Conservation (phyloP, 2,797 vertebrate species). For the Sarcoramphus papa region DNA sequence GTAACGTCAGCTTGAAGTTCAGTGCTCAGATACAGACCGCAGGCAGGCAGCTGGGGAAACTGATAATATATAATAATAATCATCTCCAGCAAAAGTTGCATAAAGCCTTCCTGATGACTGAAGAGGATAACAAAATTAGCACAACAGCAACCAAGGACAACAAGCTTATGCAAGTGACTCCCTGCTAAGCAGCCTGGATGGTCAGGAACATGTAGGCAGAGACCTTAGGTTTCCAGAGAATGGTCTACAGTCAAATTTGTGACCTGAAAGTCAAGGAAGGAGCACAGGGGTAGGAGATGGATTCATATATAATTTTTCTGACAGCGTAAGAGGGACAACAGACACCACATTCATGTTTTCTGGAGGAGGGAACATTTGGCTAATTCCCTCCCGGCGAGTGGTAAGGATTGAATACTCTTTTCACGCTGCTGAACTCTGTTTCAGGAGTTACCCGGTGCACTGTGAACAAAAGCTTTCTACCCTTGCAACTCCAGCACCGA, state of each 20-base stretch:
- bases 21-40: not conserved
- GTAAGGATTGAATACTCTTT: not conserved
- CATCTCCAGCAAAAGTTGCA: not conserved
- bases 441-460: not conserved
- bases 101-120: not conserved
- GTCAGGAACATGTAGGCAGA: not conserved
- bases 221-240: not conserved
- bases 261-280: not conserved
- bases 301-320: not conserved
- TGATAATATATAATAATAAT: not conserved
- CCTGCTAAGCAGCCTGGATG: not conserved
- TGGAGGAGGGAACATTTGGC: not conserved
- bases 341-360: not conserved
- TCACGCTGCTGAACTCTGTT: not conserved
- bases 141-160: not conserved
- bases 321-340: not conserved
- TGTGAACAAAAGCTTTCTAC: not conserved
- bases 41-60: not conserved
- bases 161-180: not conserved
- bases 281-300: not conserved
- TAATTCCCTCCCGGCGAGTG: not conserved
- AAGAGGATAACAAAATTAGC: slow-evolving; percentile 1
- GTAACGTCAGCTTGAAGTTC: not conserved
- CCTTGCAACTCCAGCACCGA: not conserved
- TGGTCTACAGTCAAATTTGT: not conserved